Evolutionary conservation across 2,113 vertebrate species (phyloP).

Genomic region (Corapipo altera): DNA sequence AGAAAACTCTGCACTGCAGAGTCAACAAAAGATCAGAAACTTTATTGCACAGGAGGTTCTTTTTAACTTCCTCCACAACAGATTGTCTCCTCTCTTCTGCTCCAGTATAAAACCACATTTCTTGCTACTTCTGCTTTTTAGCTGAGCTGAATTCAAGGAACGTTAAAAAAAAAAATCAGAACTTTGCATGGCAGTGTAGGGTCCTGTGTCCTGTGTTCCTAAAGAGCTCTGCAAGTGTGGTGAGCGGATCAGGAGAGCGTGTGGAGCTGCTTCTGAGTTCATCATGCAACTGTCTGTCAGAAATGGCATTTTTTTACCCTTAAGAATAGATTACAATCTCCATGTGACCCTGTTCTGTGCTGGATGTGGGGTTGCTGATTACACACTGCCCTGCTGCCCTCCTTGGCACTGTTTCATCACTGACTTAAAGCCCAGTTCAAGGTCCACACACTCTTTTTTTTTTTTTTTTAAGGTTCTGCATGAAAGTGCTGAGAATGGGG

Average conservation of each 20-base stretch:
- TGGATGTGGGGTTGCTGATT: neutral
- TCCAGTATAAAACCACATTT: neutral
- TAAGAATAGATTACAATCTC: neutral
- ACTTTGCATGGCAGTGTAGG: neutral
- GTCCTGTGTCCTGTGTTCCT: neutral
- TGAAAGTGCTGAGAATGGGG: neutral
- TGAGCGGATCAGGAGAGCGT: neutral
- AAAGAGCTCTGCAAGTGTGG: neutral
- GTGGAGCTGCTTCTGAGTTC: neutral
- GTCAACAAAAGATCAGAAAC: neutral
- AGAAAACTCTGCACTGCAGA: neutral
- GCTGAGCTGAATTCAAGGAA: neutral
- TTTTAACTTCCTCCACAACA: neutral
- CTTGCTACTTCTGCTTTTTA: neutral
- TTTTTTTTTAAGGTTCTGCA: neutral
- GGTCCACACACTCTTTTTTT: neutral
- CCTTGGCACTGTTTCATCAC: neutral
- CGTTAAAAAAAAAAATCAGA: neutral
- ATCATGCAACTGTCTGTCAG: fast-evolving
- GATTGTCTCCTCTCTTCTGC: neutral
- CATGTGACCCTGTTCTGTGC: neutral
- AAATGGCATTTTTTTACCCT: neutral
- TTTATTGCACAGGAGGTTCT: neutral
- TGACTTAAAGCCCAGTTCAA: neutral
- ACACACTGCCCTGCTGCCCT: neutral